These are phyloP conservation scores for Ornithorhynchus anatinus DNA, from an alignment of 2,113 vertebrate species.

Conservation along the genomic window DNA sequence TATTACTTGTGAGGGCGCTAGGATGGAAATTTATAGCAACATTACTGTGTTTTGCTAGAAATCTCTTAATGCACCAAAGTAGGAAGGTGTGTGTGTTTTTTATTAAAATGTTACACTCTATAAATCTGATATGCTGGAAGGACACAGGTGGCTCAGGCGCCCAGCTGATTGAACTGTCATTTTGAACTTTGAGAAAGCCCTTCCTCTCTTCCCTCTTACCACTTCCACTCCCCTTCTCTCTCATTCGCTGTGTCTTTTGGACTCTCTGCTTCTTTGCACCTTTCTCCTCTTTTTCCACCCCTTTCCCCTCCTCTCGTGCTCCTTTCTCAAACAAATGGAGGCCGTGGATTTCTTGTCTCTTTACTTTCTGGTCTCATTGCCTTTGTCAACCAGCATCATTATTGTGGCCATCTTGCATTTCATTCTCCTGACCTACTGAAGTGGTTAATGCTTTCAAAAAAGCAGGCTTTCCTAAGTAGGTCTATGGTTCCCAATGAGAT, in stretches of 20 bases:
- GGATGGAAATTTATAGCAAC: constrained; percentile 80
- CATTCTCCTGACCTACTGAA: neutral
- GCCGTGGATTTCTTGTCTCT: neutral
- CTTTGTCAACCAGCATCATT: neutral
- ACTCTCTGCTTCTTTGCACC: neutral
- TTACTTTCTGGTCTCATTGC: neutral
- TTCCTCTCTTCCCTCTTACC: constrained; percentile 28
- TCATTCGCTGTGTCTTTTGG: neutral
- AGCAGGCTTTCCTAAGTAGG: too few species aligned
- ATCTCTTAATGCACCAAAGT: constrained; percentile 84
- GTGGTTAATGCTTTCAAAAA: too few species aligned
- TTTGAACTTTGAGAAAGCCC: constrained; percentile 43
- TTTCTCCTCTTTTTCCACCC: neutral
- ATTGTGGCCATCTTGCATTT: too few species aligned
- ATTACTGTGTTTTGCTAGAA: constrained; percentile 79
- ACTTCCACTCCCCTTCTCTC: neutral
- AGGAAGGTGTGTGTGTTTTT: constrained; percentile 78
- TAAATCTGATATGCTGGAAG: constrained; percentile 78
- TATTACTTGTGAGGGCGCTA: constrained; percentile 83
- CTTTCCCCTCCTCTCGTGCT: neutral
- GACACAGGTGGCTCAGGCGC: constrained; percentile 79
- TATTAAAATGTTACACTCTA: constrained; percentile 85
- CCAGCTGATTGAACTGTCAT: constrained; percentile 70
- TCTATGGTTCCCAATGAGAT: too few species aligned
- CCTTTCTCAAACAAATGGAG: neutral